Base-by-base conservation (phyloP, 23 tunicate species). In the Styela clava region DNA sequence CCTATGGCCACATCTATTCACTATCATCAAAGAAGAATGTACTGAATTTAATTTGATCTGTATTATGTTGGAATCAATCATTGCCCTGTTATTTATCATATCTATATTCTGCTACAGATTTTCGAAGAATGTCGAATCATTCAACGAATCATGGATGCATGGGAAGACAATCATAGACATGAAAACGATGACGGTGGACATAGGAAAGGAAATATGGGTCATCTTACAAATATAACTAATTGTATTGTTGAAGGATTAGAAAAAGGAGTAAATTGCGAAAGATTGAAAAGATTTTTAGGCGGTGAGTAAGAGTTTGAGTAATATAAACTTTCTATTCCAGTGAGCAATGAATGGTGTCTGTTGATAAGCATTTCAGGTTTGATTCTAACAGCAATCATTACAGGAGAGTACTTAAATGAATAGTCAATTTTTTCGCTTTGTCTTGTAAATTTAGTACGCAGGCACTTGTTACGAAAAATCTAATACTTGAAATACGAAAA, bases 191-290 rank as follows among this genome's bases (percentile, higher is more conserved):
- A 64, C 2, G 84, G 87, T 24, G 93, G 93, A 3, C 98, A 93
- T 64, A 74, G 98, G 61, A 93, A 93, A 52, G 98, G 98, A 56
- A 82, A 93, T 74, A 93, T 93, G 98, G 98, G 98, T 19, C 98
- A 93, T 63, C 68, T 93, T 1, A 93, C 98, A 0, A 33, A 87
- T 31, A 93, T 93, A 31, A 87, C 93, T 30, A 93, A 93, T 78
- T 91, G 85, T 3, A 93, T 93, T 7, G 34, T 93, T 1, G 97
- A 86, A 68, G 86, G 83, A 35, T 79, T 87, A 83, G 93, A 87
- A 35, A 88, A 88, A 64, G 93, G 93, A 64, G 62, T 84, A 1
- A 93, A 91, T 69, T 72, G 88, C 27, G 93, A 93, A 61, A 36
- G 98, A 52, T 78, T 93, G 31, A 69, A 87, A 35, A 86, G 83